Base-by-base conservation (phyloP, 2,113 vertebrate genomes). In the Rhynchomys soricoides region DNA sequence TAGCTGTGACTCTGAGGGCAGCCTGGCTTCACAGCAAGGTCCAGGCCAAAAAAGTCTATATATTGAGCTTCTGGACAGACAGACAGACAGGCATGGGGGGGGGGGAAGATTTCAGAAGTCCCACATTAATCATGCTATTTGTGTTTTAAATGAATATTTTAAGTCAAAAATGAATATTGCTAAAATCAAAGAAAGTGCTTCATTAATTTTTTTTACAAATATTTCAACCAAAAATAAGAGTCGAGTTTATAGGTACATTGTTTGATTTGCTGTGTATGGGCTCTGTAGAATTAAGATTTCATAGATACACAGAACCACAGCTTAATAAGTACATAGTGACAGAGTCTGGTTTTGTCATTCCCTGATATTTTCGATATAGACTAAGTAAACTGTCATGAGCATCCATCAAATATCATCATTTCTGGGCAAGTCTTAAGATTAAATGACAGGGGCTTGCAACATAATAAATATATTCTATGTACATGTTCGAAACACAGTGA, bases 321-420 rank as follows among this genome's bases (percentile, higher is more conserved):
- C 52, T 90, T 57, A 90, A 59, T 82, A 78, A 73, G 40, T 64
- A 13, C 5, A 68, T 0, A 74, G 40, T n/a, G 62, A 71, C 37
- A 86, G 75, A 86, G 74, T n/a, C 5, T 55, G 34, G 6, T 8
- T 93, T 77, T 86, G n/a, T 43, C 66, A 78, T 88, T 95, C 71
- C 45, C 34, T 34, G 15, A 3, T 86, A 57, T 87, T 87, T 93
- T 31, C 50, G 55, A 50, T 50, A 55, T n/a, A 87, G 29, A 57
- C 31, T 94, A 64, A 93, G n/a, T 31, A 73, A 94, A 71, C 24
- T 62, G 31, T 40, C 50, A 78, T 77, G 40, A 85, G 79, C 52
- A 73, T 75, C 97, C 96, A 40, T 91, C 83, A 97, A 64, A 87
- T 90, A 71, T 34, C 81, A 48, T 12, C 55, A 95, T 79, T 45